phyloP scores from a whole-genome alignment of 2,888 invertebrate genomes.

The Drosophila emarginata region DNA sequence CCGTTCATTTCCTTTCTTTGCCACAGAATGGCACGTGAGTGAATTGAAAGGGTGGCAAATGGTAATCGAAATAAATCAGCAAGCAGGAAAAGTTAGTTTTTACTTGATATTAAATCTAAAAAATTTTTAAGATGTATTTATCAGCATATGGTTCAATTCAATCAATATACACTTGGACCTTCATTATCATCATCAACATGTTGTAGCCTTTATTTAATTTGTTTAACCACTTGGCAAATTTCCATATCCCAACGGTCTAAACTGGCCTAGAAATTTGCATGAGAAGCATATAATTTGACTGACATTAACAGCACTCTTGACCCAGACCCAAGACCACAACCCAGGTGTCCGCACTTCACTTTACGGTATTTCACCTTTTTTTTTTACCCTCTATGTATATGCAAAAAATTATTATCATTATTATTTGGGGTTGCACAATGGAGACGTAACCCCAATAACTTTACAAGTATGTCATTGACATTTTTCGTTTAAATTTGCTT shows the following conservation, averaged over 20 bases:
- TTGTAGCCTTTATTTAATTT: conserved; percentile 52
- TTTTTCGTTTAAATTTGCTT: conserved; percentile 7
- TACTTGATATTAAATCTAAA: neutral
- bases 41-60: conserved; percentile 1
- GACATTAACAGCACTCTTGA: conserved; percentile 41
- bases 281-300: conserved; percentile 34
- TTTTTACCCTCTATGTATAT: neutral
- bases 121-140: neutral
- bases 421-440: conserved; percentile 6
- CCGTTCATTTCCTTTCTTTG: neutral
- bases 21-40: neutral
- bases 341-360: conserved; percentile 51
- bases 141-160: conserved; percentile 24
- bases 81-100: neutral
- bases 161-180: conserved; percentile 47
- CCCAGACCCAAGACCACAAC: conserved; percentile 40
- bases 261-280: conserved; percentile 47
- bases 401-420: conserved; percentile 4
- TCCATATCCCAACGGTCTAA: conserved; percentile 27
- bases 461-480: conserved; percentile 29
- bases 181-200: conserved; percentile 8
- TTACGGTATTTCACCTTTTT: conserved; percentile 10
- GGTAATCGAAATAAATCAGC: neutral
- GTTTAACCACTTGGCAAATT: conserved; percentile 5
- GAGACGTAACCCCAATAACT: conserved; percentile 24